phyloP scores from a whole-genome alignment of 2,888 invertebrate genomes.

The Hirtodrosophila alboralis region DNA sequence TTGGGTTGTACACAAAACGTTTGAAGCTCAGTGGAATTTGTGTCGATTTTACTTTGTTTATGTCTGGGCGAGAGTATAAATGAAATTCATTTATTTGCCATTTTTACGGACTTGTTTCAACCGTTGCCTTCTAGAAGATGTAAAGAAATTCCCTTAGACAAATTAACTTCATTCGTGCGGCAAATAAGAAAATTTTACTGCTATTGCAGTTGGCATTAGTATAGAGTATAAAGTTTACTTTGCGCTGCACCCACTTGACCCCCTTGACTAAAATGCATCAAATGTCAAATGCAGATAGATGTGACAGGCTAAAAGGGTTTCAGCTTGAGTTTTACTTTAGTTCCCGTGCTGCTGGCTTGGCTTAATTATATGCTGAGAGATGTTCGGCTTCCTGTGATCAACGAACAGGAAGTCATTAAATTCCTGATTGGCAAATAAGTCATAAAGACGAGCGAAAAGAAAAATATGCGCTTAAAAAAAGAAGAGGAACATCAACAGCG shows the following conservation, averaged over 20 bases:
- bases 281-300: constrained; percentile 55
- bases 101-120: constrained; percentile 43
- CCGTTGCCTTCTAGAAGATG: constrained; percentile 11
- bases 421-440: constrained; percentile 55
- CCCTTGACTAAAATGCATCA: constrained; percentile 51
- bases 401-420: constrained; percentile 43
- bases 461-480: background rate
- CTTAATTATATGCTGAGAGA: constrained; percentile 31
- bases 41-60: constrained; percentile 69
- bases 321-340: constrained; percentile 7
- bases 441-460: constrained; percentile 41
- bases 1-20: constrained; percentile 55
- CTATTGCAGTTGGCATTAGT: too few relatives aligned
- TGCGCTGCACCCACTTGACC: constrained; percentile 27
- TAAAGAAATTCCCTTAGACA: constrained; percentile 35
- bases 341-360: constrained; percentile 14
- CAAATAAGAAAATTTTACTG: constrained; percentile 70
- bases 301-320: constrained; percentile 8
- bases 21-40: constrained; percentile 63
- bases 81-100: constrained; percentile 70
- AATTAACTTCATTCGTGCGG: constrained; percentile 67
- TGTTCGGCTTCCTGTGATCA: constrained; percentile 18
- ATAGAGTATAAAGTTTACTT: too few relatives aligned
- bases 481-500: constrained; percentile 22
- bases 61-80: constrained; percentile 63